These are phyloP conservation scores for Sinhomidia bicolor DNA, from an alignment of 2,888 invertebrate species.

Conservation along the genomic window DNA sequence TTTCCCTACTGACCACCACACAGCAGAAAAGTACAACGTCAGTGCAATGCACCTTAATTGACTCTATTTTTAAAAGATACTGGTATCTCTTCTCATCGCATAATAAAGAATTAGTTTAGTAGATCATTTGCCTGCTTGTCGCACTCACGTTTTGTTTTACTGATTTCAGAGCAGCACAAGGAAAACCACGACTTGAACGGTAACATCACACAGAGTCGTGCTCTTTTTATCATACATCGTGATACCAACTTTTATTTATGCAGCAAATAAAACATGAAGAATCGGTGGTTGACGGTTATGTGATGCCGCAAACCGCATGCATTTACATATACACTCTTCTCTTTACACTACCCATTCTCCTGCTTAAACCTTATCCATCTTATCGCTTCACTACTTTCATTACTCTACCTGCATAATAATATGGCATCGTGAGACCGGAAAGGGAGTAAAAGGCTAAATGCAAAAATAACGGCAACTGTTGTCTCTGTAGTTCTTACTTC, in stretches of 20 bases:
- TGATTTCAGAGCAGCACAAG: constrained; percentile 4
- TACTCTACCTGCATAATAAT: not conserved
- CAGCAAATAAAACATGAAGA: constrained; percentile 20
- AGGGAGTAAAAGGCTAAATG: not conserved
- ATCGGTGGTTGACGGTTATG: constrained; percentile 21
- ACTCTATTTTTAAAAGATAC: constrained; percentile 2
- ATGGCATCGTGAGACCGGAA: constrained; percentile 28
- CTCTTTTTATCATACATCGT: constrained; percentile 10
- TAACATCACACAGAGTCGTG: constrained; percentile 6
- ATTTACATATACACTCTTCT: not conserved
- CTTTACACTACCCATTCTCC: not conserved
- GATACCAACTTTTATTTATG: not conserved
- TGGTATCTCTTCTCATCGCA: not conserved
- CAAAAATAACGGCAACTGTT: not conserved
- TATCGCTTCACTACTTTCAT: constrained; percentile 12
- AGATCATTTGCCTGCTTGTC: constrained; percentile 38
- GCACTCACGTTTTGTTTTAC: constrained; percentile 31
- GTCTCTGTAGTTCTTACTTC: not conserved
- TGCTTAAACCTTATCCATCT: no score
- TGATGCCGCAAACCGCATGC: constrained; percentile 29
- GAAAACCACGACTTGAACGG: constrained; percentile 5
- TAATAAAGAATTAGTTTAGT: constrained; percentile 51
- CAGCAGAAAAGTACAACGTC: not conserved
- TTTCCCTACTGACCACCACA: constrained; percentile 15
- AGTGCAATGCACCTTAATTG: not conserved